phyloP scores from a whole-genome alignment of 2,797 vertebrate species.

The Lophius americanus region DNA sequence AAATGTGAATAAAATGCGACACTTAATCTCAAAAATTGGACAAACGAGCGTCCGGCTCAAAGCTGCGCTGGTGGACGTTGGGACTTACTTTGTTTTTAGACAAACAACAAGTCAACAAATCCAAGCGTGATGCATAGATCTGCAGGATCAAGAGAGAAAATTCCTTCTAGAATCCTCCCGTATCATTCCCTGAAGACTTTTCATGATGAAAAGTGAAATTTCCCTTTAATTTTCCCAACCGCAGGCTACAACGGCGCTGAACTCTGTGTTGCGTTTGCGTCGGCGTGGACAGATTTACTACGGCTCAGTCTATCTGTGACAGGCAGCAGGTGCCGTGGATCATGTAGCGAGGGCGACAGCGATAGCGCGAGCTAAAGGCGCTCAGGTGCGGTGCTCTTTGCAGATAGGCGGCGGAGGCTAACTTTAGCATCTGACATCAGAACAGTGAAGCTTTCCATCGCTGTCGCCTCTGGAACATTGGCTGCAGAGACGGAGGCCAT shows the following conservation, averaged over 20 bases:
- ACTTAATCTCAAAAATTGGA: too few species aligned
- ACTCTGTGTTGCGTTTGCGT: constrained; percentile 42
- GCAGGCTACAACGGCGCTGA: constrained; percentile 40
- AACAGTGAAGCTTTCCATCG: constrained; percentile 43
- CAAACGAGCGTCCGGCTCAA: too few species aligned
- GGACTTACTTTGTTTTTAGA: constrained; percentile 58
- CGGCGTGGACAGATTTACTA: constrained; percentile 58
- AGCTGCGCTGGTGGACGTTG: too few species aligned
- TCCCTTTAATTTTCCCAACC: constrained; percentile 54
- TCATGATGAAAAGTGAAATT: constrained; percentile 58
- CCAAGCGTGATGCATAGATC: constrained; percentile 52
- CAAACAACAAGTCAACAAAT: constrained; percentile 41
- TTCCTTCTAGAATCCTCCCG: constrained; percentile 55
- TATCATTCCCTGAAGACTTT: constrained; percentile 60
- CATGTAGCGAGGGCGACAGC: constrained; percentile 61
- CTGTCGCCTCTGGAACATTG: constrained; percentile 44
- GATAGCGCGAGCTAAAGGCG: constrained; percentile 61
- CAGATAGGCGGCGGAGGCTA: constrained; percentile 66
- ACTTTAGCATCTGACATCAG: constrained; percentile 59
- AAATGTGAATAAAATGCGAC: too few species aligned
- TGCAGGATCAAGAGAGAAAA: constrained; percentile 64
- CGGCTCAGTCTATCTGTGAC: constrained; percentile 70
- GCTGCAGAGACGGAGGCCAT: constrained; percentile 46
- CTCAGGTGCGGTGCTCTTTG: constrained; percentile 60
- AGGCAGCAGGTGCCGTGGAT: constrained; percentile 71